Percentiles rank a stretch among this genome's conserved stretches.
Evolutionary conservation across 2,888 invertebrate species (phyloP).

Genomic region (Eurytoma adleriae): DNA sequence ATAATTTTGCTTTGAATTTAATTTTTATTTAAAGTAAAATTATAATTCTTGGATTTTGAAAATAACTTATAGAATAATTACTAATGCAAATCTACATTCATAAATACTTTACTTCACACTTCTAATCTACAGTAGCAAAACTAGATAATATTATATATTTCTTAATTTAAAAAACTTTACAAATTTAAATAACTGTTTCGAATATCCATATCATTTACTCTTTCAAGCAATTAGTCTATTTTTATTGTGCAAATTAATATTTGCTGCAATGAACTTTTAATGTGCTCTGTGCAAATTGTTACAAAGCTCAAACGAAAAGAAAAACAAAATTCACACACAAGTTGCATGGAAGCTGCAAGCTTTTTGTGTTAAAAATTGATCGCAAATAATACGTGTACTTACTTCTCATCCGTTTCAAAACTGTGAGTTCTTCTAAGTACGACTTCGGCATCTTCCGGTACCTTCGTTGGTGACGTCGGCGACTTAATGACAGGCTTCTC

Average conservation of each 20-base stretch:
- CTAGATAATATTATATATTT: too few species aligned
- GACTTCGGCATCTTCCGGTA: constrained; percentile 79
- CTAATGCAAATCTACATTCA: too few species aligned
- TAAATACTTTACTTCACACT: too few species aligned
- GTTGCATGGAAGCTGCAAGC: constrained; percentile 46
- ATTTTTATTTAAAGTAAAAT: too few species aligned
- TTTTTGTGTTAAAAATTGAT: constrained; percentile 23
- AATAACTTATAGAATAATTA: too few species aligned
- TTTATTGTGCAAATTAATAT: constrained; percentile 7
- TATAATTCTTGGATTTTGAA: too few species aligned
- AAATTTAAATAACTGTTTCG: too few species aligned
- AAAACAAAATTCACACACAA: constrained; percentile 43
- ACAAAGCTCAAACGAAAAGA: constrained; percentile 38
- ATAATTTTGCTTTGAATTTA: too few species aligned
- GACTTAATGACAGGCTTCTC: constrained; percentile 72
- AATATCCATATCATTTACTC: too few species aligned
- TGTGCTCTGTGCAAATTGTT: constrained; percentile 29
- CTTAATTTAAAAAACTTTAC: too few species aligned
- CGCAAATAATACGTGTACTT: constrained; percentile 75
- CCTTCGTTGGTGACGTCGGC: constrained; percentile 73
- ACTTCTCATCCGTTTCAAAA: constrained; percentile 93
- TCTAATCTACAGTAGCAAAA: too few species aligned
- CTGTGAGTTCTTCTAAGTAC: constrained; percentile 89
- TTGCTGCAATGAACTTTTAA: constrained; percentile 6
- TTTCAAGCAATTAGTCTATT: not conserved